These are phyloP conservation scores for Monoplex corrugatus DNA, from an alignment of 2,888 invertebrate species.

Conservation along the genomic window DNA sequence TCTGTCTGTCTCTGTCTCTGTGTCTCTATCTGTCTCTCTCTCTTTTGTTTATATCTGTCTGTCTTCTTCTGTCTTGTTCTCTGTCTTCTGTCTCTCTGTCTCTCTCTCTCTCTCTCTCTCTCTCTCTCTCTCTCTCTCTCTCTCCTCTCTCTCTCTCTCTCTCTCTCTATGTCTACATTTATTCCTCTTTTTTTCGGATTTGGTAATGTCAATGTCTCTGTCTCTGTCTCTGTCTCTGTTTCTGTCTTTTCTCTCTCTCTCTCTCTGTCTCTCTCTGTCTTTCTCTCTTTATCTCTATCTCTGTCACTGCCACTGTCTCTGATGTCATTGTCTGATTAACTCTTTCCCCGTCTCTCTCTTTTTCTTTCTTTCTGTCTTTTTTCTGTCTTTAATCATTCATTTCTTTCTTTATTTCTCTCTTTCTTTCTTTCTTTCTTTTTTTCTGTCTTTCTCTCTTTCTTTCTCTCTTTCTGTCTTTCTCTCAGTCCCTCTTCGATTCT, in stretches of 20 bases:
- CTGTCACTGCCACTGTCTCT: background rate
- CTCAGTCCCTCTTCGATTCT: background rate
- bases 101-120: slow-evolving; percentile 41
- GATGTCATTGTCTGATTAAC: background rate
- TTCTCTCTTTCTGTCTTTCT: background rate
- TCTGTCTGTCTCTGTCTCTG: too few species aligned
- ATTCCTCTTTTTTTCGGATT: too few species aligned
- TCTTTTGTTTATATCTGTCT: too few species aligned
- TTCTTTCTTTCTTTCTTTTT: background rate
- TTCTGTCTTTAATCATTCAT: background rate
- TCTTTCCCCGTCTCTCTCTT: background rate
- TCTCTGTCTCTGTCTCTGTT: too few species aligned
- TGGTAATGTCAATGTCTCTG: too few species aligned
- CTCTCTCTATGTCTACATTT: too few species aligned
- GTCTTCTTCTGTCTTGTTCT: too few species aligned
- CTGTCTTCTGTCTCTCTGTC: background rate
- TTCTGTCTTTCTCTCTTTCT: background rate
- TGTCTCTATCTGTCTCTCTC: too few species aligned
- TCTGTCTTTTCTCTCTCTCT: background rate
- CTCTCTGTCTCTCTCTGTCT: background rate
- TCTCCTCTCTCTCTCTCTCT: background rate
- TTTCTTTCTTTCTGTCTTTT: background rate
- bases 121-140: slow-evolving; percentile 38
- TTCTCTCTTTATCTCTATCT: background rate
- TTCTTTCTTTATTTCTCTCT: background rate